Base-by-base conservation (phyloP, 2,797 vertebrate species). In the Pangasius mekongensis region DNA sequence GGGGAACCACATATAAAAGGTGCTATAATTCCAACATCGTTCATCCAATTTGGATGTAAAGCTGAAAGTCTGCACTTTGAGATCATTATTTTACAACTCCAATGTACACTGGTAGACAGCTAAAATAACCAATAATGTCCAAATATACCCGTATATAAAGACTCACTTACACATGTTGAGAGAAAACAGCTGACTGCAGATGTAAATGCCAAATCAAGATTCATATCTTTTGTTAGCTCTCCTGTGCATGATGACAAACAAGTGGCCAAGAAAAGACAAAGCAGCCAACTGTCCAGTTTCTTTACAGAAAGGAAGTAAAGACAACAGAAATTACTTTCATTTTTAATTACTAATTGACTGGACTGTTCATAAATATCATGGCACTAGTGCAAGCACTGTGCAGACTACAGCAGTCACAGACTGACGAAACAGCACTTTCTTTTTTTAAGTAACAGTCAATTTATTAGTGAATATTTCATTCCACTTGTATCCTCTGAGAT, bases 381-480 rank as follows among this genome's bases (percentile, higher is more conserved):
- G 9, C 47, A 33, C 49, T 80, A 11, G 33, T 33, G 18, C 27
- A 83, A 47, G 62, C 60, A 84, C 80, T 74, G 73, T 30, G 62
- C 62, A 80, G 77, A 91, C 22, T 80, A 77, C 5, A 54, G n/a
- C 49, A 33, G 3, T 33, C 76, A 62, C 13, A 82, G 20, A 83
- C 13, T 64, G 11, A 47, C n/a, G 47, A 22, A 78, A 88, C 47
- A 52, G 6, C 24, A 83, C 5, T 62, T 33, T 10, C 0, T 27
- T 80, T 77, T 7, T 60, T 73, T 13, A 73, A 85, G 74, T 52
- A 86, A 71, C 52, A 81, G 78, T 73, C 66, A 88, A 39, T 81
- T 88, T 85, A 73, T 85, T 95, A 94, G 54, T 81, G 60, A 88
- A 91, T 91, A 92, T 89, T 92, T 93, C 84, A 91, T 77, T 87